phyloP scores from a whole-genome alignment of 23 tunicate species.

The Ascidia mentula region DNA sequence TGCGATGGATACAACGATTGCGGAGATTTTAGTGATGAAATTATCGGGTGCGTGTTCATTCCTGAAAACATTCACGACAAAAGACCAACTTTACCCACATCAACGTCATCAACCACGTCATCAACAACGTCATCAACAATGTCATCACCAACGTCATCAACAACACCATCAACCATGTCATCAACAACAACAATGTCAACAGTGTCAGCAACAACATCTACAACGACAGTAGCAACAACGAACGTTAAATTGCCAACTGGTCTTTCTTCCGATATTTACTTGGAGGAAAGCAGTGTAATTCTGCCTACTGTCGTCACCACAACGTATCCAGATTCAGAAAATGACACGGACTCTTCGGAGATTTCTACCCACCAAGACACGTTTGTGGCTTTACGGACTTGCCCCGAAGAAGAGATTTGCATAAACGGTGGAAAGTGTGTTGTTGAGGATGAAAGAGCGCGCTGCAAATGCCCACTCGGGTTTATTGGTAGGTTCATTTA shows the following conservation, averaged over 20 bases:
- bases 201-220: background rate
- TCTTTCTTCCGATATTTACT: too few relatives aligned
- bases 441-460: background rate
- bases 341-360: too few relatives aligned
- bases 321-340: too few relatives aligned
- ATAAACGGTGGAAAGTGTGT: slow-evolving; percentile 40
- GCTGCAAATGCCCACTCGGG: slow-evolving; percentile 31
- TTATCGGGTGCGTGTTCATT: slow-evolving; percentile 27
- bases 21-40: slow-evolving; percentile 66
- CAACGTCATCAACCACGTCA: background rate
- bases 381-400: background rate
- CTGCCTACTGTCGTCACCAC: too few relatives aligned
- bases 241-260: too few relatives aligned
- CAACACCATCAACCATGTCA: background rate
- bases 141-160: background rate
- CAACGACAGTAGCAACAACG: background rate
- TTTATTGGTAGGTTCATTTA: slow-evolving; percentile 38
- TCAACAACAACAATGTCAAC: background rate
- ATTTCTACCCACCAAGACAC: background rate
- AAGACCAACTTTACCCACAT: background rate
- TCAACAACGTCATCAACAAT: background rate
- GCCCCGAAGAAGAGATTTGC: slow-evolving; percentile 6
- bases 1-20: slow-evolving; percentile 77
- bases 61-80: slow-evolving; percentile 14
- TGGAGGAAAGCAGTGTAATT: too few relatives aligned